Conservation (phyloP, 2,797 vertebrate species). For the Percopsis omiscomaycus region DNA sequence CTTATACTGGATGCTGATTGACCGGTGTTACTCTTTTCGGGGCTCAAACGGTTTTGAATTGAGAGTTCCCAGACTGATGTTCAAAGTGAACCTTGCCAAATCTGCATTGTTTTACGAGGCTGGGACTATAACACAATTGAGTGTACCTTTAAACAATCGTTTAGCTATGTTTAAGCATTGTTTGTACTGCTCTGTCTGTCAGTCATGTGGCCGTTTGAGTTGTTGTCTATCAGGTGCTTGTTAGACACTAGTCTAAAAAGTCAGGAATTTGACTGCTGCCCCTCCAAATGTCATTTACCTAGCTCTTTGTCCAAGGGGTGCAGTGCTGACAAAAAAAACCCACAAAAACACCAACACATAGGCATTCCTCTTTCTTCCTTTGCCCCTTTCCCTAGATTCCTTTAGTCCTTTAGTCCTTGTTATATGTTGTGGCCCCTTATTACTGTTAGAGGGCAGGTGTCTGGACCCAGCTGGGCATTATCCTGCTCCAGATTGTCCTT, state of each 20-base stretch:
- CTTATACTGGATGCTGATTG: no score
- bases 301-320: neutral
- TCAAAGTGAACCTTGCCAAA: no score
- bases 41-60: no score
- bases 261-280: conserved; percentile 42
- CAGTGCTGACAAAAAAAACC: no score
- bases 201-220: conserved; percentile 45
- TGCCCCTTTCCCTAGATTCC: conserved; percentile 27
- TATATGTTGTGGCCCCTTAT: conserved; percentile 55
- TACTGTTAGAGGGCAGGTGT: conserved; percentile 61
- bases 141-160: no score
- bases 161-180: neutral
- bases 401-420: conserved; percentile 1
- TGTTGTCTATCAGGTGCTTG: conserved; percentile 62
- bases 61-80: no score
- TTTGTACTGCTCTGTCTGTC: conserved; percentile 48
- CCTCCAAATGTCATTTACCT: conserved; percentile 38
- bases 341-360: neutral
- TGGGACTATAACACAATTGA: no score
- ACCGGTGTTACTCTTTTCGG: no score
- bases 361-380: conserved; percentile 13
- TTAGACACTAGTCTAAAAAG: conserved; percentile 37
- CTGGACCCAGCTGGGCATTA: conserved; percentile 72
- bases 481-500: conserved; percentile 70
- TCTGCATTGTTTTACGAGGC: no score